Base-by-base conservation (phyloP, 1,140 invertebrate genomes). In the Tribolium castaneum region DNA sequence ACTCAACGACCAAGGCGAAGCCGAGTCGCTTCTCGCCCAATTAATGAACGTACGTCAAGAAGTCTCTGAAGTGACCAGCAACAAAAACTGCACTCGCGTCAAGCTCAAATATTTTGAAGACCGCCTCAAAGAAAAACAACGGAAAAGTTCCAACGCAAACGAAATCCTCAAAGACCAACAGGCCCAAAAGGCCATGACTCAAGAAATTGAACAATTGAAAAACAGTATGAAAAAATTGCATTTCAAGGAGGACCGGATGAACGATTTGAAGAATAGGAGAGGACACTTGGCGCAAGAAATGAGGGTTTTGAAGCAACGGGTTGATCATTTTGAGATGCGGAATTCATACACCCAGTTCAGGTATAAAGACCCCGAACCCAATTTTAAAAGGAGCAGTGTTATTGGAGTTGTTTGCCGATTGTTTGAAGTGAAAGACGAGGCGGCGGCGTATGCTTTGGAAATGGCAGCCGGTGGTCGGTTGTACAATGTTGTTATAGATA, bases 401-500 rank as follows among this genome's bases (percentile, higher is more conserved):
- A 91, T 92, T 82, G 98, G 98, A 22, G 89, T 95, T 12, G 87
- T 82, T 76, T 89, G 90, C 81, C 90, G 93, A 76, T 87, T 98
- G 39, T 92, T 99, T 14, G 90, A 90, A 70, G 88, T 98, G 0
- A 92, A 90, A 72, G 93, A 98, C 86, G 87, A 88, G n/a, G 87
- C 85, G 34, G 90, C 92, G 85, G 92, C 92, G 16, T 93, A 93
- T 77, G 97, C 97, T 10, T 86, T 99, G 25, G 96, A 98, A 85
- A 92, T 93, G 19, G 92, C 93, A 22, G 96, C 95, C 25, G 96
- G 96, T n/a, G 94, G 93, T 76, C 93, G 91, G 89, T 86, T 99
- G 9, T 98, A 94, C 86, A 97, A 98, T 88, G 92, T 98, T 35
- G 93, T 99, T 51, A 96, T 98, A 6, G 96, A 98, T 84, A 94